Conservation (phyloP, 2,797 vertebrate genomes). For the Coregonus suidteri region DNA sequence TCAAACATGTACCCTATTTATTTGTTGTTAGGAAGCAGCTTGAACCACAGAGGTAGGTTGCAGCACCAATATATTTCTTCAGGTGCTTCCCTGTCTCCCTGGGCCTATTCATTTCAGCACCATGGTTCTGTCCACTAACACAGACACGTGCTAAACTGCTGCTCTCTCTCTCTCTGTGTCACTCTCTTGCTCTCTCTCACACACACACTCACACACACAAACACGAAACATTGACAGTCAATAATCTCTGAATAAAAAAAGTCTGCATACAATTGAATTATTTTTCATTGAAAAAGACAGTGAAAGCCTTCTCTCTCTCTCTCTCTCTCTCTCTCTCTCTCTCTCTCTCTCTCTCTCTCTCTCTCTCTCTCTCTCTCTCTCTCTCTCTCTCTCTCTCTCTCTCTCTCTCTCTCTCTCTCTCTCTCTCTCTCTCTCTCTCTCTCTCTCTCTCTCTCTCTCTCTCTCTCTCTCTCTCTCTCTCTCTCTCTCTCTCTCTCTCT, state of each 20-base stretch:
- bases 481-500: slow-evolving; percentile 15
- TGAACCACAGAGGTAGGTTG: background rate
- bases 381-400: background rate
- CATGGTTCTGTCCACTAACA: no score
- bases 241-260: background rate
- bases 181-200: background rate
- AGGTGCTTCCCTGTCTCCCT: no score
- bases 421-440: slow-evolving; percentile 19
- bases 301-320: no score
- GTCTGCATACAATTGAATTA: slow-evolving; percentile 42
- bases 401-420: slow-evolving; percentile 4
- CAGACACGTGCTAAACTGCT: no score
- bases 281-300: slow-evolving; percentile 51
- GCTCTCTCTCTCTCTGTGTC: no score
- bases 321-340: slow-evolving; percentile 19
- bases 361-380: no score
- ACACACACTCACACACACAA: background rate
- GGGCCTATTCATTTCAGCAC: no score
- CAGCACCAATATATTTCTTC: no score
- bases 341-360: no score
- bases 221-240: background rate
- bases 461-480: background rate
- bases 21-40: background rate
- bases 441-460: no score
- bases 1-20: background rate